Evolutionary conservation across 1,140 invertebrate genomes (phyloP), one percentile per base, ranked within the genome.

Genomic region (Melitaea cinxia): DNA sequence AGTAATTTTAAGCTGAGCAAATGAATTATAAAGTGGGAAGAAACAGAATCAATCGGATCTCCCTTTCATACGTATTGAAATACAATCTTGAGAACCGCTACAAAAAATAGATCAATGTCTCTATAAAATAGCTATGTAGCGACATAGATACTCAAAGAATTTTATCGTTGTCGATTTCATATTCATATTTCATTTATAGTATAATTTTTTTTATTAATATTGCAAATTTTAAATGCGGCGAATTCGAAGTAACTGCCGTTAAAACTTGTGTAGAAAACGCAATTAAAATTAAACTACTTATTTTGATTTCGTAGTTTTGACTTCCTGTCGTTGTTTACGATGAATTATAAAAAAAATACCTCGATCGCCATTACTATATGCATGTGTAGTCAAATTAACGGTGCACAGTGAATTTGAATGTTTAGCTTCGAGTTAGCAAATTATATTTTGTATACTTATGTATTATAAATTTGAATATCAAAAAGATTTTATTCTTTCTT

Each of bases 401-500:
- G 63, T 73, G 67, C 49, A 59, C 64, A 62, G 60, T 47, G 17
- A 49, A 49, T 67, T 55, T 58, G 64, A 53, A 59, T 70, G 54
- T 61, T 35, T 49, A 17, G 56, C 24, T 10, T 12, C 21, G 10
- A 10, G 19, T 47, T 47, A 21, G 6, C 24, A 58, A 21, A 15
- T 30, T 10, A 28, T 58, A 58, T 15, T 52, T 15, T 24, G 42
- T 53, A n/a, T 33, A 45, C 53, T 57, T 47, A 71, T 57, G 56
- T 68, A 53, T 39, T 35, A 64, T 73, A 26, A 54, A 72, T 59
- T 64, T 72, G 70, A 80, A 78, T 72, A 60, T 78, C 15, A 82
- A 79, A 83, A 82, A 78, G 74, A 85, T 78, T 69, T 45, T 69
- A 75, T 72, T 75, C 75, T 82, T 80, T 14, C 77, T 83, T 86